Evolutionary conservation across 1,140 invertebrate species (phyloP).

Genomic region (Pteromalus puparum): DNA sequence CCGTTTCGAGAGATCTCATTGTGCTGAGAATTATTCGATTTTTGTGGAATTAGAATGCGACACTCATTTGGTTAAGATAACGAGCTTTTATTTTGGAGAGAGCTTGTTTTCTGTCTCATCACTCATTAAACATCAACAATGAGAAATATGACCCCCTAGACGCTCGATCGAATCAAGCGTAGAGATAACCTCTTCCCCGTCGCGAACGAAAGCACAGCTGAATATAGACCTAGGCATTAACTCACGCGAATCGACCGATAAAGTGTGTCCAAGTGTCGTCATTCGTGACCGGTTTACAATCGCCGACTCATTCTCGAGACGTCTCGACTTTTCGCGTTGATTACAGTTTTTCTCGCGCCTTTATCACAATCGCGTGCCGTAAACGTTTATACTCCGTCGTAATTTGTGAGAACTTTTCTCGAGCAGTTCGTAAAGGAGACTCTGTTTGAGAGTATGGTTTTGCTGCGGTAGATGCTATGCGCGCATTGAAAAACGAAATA

Average conservation of each 20-base stretch:
- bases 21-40: not conserved
- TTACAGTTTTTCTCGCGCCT: not conserved
- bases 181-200: not conserved
- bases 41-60: not conserved
- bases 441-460: too few species aligned
- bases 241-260: constrained; percentile 29
- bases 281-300: constrained; percentile 32
- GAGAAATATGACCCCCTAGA: not conserved
- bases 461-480: too few species aligned
- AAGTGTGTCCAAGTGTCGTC: constrained; percentile 23
- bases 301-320: constrained; percentile 21
- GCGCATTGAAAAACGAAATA: too few species aligned
- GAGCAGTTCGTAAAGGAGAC: not conserved
- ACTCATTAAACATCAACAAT: not conserved
- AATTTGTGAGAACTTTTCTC: not conserved
- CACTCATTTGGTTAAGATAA: not conserved
- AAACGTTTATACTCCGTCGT: not conserved
- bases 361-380: not conserved
- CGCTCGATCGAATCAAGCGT: not conserved
- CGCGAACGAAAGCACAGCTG: not conserved
- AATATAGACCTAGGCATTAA: constrained; percentile 15
- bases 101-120: too few species aligned
- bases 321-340: not conserved
- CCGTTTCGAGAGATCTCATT: not conserved
- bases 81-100: not conserved